phyloP scores from a whole-genome alignment of 2,888 invertebrate genomes.

The Nebria brevicollis region DNA sequence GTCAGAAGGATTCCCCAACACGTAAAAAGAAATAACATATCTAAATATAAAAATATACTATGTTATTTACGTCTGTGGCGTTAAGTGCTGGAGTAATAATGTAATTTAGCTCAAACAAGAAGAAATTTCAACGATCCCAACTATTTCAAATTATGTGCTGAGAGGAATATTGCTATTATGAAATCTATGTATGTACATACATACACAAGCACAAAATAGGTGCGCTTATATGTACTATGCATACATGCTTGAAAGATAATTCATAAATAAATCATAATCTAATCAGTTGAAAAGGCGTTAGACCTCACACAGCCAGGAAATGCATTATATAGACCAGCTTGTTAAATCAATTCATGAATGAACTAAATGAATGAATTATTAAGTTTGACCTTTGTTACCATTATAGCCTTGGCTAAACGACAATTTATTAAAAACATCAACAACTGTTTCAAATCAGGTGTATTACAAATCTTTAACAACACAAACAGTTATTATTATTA shows the following conservation, averaged over 20 bases:
- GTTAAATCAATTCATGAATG: neutral
- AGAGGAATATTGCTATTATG: neutral
- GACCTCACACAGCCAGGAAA: conserved; percentile 19
- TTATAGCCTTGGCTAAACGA: neutral
- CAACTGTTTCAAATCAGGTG: neutral
- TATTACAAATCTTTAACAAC: neutral
- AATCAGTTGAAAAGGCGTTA: conserved; percentile 11
- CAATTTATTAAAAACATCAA: neutral
- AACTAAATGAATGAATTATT: neutral
- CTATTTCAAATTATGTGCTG: neutral
- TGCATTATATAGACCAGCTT: neutral
- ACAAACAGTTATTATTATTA: too few relatives aligned
- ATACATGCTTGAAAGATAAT: neutral
- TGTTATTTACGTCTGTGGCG: conserved; percentile 10
- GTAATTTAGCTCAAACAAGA: conserved; percentile 13
- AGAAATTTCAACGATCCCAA: neutral
- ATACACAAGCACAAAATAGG: neutral
- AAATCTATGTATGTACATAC: neutral
- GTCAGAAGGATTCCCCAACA: conserved; percentile 29
- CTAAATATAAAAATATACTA: conserved; percentile 29
- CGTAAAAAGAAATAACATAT: conserved; percentile 12
- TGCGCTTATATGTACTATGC: neutral
- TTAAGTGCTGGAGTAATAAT: conserved; percentile 23
- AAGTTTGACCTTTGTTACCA: neutral
- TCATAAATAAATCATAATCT: conserved; percentile 3